phyloP scores from a whole-genome alignment of 2,888 invertebrate genomes.

The Hemicrepidius hirtus region DNA sequence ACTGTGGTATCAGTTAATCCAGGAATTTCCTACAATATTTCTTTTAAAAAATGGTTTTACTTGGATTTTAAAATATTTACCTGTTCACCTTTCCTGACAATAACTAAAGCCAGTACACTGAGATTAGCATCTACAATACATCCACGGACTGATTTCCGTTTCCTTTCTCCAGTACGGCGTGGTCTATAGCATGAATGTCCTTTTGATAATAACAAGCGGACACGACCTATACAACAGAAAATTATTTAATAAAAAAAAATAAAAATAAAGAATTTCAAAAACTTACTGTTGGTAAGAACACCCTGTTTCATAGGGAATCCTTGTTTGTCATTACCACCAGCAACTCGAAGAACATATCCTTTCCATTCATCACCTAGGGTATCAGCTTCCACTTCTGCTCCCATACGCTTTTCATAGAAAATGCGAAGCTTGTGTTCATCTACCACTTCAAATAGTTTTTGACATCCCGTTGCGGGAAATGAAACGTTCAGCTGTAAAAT shows the following conservation, averaged over 20 bases:
- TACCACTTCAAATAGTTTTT: conserved; percentile 97
- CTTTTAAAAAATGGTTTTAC: too few species aligned
- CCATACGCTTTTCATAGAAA: conserved; percentile 99
- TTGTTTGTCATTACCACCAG: conserved; percentile 99
- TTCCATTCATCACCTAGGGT: conserved; percentile 99
- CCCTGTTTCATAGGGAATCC: conserved; percentile 99
- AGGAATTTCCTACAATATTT: conserved; percentile 89
- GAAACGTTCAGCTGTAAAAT: conserved; percentile 92
- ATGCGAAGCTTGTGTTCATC: conserved; percentile 98
- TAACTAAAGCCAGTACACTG: conserved; percentile 94
- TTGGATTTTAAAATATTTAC: conserved; percentile 71
- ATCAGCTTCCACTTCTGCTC: conserved; percentile 96
- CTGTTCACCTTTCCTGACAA: conserved; percentile 96
- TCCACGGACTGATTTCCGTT: conserved; percentile 98
- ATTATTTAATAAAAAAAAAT: neutral
- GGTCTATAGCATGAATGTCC: conserved; percentile 98
- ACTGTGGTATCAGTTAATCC: conserved; percentile 96
- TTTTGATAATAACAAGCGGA: conserved; percentile 94
- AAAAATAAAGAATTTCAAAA: neutral
- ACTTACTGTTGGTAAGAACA: conserved; percentile 92
- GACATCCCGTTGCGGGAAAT: conserved; percentile 98
- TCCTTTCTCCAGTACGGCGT: conserved; percentile 96
- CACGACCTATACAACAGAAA: conserved; percentile 81
- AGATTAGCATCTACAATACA: conserved; percentile 99
- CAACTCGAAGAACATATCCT: conserved; percentile 95